phyloP scores from a whole-genome alignment of 2,888 invertebrate species.

The Congeria kusceri region DNA sequence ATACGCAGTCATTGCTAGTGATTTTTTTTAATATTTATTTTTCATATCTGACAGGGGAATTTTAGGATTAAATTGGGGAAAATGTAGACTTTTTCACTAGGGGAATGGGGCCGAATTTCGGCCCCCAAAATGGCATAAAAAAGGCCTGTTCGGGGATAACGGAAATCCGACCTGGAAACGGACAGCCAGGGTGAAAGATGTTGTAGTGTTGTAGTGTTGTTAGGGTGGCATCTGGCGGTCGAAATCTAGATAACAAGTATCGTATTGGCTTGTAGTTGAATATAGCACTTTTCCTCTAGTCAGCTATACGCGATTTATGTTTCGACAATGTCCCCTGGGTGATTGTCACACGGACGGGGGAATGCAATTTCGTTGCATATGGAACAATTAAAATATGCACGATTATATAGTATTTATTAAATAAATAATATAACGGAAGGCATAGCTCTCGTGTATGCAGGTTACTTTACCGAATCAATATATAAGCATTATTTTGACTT shows the following conservation, averaged over 20 bases:
- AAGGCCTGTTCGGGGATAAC: conserved; percentile 34
- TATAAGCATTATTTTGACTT: no score
- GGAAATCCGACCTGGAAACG: conserved; percentile 49
- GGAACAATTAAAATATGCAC: conserved; percentile 28
- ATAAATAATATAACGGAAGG: no score
- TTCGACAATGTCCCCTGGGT: conserved; percentile 34
- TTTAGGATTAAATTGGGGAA: no score
- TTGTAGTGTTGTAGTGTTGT: conserved; percentile 48
- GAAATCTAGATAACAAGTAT: conserved; percentile 23
- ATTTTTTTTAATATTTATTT: no score
- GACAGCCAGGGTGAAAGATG: conserved; percentile 59
- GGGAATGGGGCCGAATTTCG: no score
- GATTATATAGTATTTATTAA: no score
- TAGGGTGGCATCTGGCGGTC: conserved; percentile 52
- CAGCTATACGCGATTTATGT: conserved; percentile 47
- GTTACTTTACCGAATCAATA: no score
- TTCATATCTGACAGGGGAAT: no score
- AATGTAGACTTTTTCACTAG: no score
- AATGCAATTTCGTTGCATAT: conserved; percentile 44
- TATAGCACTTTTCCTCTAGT: conserved; percentile 33
- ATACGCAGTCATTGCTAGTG: no score
- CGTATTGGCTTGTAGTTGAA: conserved; percentile 50
- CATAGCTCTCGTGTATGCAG: no score
- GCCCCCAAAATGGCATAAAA: no score
- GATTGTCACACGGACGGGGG: conserved; percentile 52